Evolutionary conservation across 1,140 invertebrate species (phyloP).

Genomic region (Tetragonula clypearis): DNA sequence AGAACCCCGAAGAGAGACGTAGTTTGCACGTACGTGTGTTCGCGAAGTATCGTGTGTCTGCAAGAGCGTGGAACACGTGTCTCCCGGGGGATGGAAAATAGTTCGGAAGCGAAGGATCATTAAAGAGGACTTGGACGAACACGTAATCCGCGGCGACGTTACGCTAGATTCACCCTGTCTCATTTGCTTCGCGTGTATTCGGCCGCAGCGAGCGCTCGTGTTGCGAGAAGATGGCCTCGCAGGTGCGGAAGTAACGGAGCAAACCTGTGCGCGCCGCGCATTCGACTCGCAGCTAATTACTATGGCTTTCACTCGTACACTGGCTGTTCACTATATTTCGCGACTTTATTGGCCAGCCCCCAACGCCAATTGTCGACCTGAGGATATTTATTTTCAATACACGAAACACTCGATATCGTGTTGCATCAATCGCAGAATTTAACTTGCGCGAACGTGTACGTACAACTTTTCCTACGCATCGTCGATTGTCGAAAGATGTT

Average conservation of each 20-base stretch:
- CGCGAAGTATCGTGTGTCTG: not conserved
- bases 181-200: constrained; percentile 58
- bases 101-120: not conserved
- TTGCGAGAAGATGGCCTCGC: not conserved
- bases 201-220: not conserved
- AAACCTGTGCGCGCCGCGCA: not conserved
- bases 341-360: too few species aligned
- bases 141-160: constrained; percentile 58
- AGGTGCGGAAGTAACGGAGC: not conserved
- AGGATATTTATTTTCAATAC: too few species aligned
- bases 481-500: too few species aligned
- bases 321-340: too few species aligned
- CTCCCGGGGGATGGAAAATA: not conserved
- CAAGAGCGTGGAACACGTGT: not conserved
- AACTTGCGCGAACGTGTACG: too few species aligned
- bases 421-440: too few species aligned
- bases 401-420: too few species aligned
- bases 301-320: too few species aligned
- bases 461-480: too few species aligned
- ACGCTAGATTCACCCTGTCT: constrained; percentile 69
- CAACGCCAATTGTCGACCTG: too few species aligned
- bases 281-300: too few species aligned
- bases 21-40: not conserved
- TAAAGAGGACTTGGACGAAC: not conserved
- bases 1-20: not conserved